Evolutionary conservation across 2,113 vertebrate species (phyloP).

Genomic region (Siniperca knerii): DNA sequence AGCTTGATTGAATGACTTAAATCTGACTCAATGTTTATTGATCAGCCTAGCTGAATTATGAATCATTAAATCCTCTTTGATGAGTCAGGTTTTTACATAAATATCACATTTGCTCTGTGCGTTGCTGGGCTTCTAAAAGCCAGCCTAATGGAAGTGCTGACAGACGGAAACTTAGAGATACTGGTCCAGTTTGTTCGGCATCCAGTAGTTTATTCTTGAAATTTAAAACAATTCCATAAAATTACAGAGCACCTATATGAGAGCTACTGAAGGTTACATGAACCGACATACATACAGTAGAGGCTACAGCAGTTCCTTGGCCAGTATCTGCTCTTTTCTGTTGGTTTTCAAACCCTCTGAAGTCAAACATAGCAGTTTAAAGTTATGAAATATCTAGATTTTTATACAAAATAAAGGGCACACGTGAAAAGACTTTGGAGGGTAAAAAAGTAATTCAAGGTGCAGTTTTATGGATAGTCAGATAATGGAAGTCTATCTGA

Average conservation of each 20-base stretch:
- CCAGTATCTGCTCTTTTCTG: slow-evolving; percentile 23
- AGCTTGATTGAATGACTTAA: not conserved
- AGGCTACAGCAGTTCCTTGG: slow-evolving; percentile 45
- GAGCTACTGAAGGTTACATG: slow-evolving; percentile 49
- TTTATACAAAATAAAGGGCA: slow-evolving; percentile 69
- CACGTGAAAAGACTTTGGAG: slow-evolving; percentile 48
- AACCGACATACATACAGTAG: slow-evolving; percentile 34
- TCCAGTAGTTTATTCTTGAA: slow-evolving; percentile 74
- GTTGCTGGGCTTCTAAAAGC: not conserved
- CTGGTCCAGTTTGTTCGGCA: slow-evolving; percentile 10
- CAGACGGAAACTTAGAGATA: not conserved
- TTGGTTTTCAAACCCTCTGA: slow-evolving; percentile 22
- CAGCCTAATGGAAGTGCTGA: slow-evolving; percentile 17
- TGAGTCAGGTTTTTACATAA: slow-evolving; percentile 40
- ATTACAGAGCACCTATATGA: slow-evolving; percentile 58
- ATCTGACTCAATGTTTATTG: slow-evolving; percentile 42
- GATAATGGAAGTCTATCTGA: slow-evolving; percentile 61
- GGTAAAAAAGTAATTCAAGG: slow-evolving; percentile 50
- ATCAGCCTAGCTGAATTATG: slow-evolving; percentile 31
- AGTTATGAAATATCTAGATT: slow-evolving; percentile 18
- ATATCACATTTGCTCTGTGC: slow-evolving; percentile 39
- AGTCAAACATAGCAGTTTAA: slow-evolving; percentile 41
- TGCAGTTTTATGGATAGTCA: slow-evolving; percentile 47
- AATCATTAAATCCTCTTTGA: slow-evolving; percentile 35
- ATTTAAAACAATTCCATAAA: slow-evolving; percentile 81